These are phyloP conservation scores for Willisornis vidua DNA, from an alignment of 2,113 vertebrate species.

Conservation along the genomic window DNA sequence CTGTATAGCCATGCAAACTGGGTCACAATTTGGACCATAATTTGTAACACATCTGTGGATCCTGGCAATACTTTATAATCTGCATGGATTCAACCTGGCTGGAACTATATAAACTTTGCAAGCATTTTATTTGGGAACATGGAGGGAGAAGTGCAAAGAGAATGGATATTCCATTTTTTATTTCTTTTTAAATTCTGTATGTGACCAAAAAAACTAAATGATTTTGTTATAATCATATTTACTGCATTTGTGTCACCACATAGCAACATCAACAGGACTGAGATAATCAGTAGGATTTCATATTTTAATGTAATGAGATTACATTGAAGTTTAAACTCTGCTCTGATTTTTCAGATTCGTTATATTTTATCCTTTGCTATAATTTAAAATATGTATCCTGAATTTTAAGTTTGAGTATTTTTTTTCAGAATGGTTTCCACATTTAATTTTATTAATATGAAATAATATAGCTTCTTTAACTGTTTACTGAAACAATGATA, in stretches of 20 bases:
- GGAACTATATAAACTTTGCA: not conserved
- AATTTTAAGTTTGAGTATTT: not conserved
- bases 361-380: not conserved
- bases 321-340: not conserved
- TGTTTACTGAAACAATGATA: not conserved
- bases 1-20: slow-evolving; percentile 18
- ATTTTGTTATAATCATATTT: slow-evolving; percentile 29
- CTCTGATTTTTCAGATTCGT: not conserved
- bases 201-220: not conserved
- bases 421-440: not conserved
- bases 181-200: not conserved
- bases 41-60: not conserved
- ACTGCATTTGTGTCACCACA: slow-evolving; percentile 4
- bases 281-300: slow-evolving; percentile 40
- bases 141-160: not conserved
- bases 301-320: slow-evolving; percentile 24
- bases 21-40: slow-evolving; percentile 37
- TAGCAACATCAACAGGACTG: not conserved
- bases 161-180: not conserved
- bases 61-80: not conserved
- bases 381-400: not conserved
- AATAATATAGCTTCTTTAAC: not conserved
- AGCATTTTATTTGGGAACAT: not conserved
- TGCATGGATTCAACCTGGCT: not conserved
- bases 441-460: not conserved